Evolutionary conservation across 2,113 vertebrate species (phyloP).

Genomic region (Tamias sibiricus): DNA sequence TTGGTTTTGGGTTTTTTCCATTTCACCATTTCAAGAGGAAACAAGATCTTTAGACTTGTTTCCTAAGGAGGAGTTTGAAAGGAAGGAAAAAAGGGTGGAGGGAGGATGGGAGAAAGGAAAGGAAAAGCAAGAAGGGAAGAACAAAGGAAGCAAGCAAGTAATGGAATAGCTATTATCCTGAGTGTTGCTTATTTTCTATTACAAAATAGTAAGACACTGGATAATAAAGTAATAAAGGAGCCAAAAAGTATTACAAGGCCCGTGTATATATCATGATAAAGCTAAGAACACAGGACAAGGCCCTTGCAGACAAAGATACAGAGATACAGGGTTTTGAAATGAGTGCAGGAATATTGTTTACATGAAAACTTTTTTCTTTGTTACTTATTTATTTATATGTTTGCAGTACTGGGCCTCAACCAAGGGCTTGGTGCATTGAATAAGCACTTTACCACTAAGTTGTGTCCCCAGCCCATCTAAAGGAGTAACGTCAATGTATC

Average conservation of each 20-base stretch:
- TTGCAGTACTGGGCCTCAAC: neutral
- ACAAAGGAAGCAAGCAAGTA: neutral
- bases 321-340: neutral
- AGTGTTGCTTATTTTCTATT: neutral
- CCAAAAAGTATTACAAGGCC: neutral
- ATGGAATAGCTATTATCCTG: neutral
- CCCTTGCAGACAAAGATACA: neutral
- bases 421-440: neutral
- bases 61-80: constrained; percentile 11
- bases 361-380: neutral
- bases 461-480: neutral
- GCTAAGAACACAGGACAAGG: neutral
- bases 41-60: neutral
- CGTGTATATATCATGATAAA: neutral
- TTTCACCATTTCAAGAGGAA: constrained; percentile 24
- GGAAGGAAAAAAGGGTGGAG: neutral
- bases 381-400: neutral
- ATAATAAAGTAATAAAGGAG: neutral
- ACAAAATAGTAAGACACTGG: neutral
- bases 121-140: neutral
- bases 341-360: neutral
- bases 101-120: neutral
- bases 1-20: neutral
- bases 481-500: neutral
- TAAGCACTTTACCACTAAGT: neutral